Base-by-base conservation (phyloP, 2,888 invertebrate species). In the Xestia c-nigrum region DNA sequence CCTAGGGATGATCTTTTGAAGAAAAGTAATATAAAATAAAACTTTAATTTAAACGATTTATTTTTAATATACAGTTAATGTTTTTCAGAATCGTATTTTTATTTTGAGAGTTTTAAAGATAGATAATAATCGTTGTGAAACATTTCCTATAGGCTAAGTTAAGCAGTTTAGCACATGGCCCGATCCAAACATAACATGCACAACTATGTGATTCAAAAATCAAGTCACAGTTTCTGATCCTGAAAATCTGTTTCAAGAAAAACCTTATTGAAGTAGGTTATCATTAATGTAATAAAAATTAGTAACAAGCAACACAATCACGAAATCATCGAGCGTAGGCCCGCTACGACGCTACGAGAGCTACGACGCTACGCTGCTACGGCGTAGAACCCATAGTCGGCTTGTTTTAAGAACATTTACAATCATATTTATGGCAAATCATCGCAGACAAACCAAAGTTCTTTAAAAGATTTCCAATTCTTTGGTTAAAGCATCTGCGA, bases 391-490 rank as follows among this genome's bases (percentile, higher is more conserved):
- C 40, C 43, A 7, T 10, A 43, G 43, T 40, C 40, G 40, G 40
- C 40, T 40, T 4, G 6, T 40, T 40, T 40, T 40, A 40, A 5
- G 40, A 40, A 40, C 40, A 40, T 40, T 40, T 31, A 31, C 31
- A n/a, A n/a, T n/a, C n/a, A 31, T 31, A 31, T 31, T 50, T 61
- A 43, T n/a, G 4, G 31, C n/a, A 77, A 61, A 63, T 76, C 43
- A 64, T 65, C 52, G 40, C 59, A 24, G 57, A 59, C 50, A 50
- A 38, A 52, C 5, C 46, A 12, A 40, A 50, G 38, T 57, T 38
- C 19, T 80, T 16, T 21, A 72, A 57, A 65, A 80, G 57, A 46
- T 73, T 72, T 80, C 52, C 43, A 80, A 80, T 80, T 52, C 31
- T 47, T n/a, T 66, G 1, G 7, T 10, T 55, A 10, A 55, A 55